phyloP scores from a whole-genome alignment of 2,888 invertebrate genomes.

The Pyrgus malvae region DNA sequence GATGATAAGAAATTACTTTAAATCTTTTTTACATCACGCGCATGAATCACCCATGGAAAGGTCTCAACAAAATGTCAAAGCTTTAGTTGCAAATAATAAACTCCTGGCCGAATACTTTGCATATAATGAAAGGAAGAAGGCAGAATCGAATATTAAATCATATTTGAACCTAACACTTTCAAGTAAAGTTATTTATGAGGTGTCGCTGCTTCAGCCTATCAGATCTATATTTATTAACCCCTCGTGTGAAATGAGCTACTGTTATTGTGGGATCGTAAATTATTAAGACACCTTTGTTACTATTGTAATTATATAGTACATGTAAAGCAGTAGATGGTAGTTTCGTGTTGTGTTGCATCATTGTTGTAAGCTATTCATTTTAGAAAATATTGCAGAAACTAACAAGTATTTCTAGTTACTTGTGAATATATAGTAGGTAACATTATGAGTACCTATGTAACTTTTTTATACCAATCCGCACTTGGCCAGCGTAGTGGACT shows the following conservation, averaged over 20 bases:
- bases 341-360: not conserved
- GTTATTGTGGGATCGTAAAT: constrained; percentile 17
- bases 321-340: not conserved
- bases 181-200: constrained; percentile 27
- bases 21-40: too few species aligned
- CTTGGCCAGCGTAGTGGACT: too few species aligned
- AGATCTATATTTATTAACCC: constrained; percentile 16
- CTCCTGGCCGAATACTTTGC: constrained; percentile 53
- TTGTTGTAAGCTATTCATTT: too few species aligned
- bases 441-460: too few species aligned
- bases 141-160: constrained; percentile 42
- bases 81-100: constrained; percentile 53
- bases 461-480: too few species aligned
- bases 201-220: constrained; percentile 7
- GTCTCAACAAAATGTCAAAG: constrained; percentile 60
- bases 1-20: too few species aligned
- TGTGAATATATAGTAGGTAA: too few species aligned
- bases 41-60: too few species aligned
- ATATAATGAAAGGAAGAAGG: constrained; percentile 53
- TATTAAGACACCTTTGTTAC: constrained; percentile 9
- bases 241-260: constrained; percentile 11
- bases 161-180: constrained; percentile 37
- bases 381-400: too few species aligned
- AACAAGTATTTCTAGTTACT: too few species aligned
- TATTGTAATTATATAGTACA: not conserved